phyloP scores from a whole-genome alignment of 2,113 vertebrate species.

The Gracilinanus agilis region DNA sequence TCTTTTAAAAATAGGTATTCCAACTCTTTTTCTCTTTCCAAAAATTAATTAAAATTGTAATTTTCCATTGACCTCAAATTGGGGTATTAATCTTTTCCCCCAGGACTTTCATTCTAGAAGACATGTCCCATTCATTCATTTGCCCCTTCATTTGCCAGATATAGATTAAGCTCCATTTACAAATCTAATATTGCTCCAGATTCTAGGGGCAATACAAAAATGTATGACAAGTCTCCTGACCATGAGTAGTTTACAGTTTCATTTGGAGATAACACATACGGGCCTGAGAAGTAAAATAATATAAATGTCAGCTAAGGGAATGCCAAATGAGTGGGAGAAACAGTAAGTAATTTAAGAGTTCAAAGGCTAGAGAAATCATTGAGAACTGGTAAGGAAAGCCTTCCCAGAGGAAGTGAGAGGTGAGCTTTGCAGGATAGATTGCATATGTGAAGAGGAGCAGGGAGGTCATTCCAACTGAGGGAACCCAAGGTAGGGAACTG shows the following conservation, averaged over 20 bases:
- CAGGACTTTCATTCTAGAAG: background rate
- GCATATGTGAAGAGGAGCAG: background rate
- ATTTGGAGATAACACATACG: background rate
- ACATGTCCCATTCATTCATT: background rate
- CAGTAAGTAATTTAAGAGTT: background rate
- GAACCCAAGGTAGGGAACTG: background rate
- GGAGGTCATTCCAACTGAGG: background rate
- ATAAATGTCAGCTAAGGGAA: background rate
- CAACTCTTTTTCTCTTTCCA: background rate
- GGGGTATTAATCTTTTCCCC: background rate
- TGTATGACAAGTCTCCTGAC: background rate
- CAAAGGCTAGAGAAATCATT: background rate
- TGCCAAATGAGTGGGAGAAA: background rate
- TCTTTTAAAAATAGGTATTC: background rate
- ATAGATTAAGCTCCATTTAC: background rate
- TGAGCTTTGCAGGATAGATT: background rate
- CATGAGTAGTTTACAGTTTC: background rate
- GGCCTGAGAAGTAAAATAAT: background rate
- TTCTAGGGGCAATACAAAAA: background rate
- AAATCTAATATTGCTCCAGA: background rate
- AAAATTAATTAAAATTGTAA: background rate
- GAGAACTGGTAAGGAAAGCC: background rate
- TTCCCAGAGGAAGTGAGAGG: background rate
- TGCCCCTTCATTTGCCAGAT: background rate
- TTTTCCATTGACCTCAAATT: background rate